Base-by-base conservation (phyloP, 2,113 vertebrate genomes). In the Microcebus jonahi region DNA sequence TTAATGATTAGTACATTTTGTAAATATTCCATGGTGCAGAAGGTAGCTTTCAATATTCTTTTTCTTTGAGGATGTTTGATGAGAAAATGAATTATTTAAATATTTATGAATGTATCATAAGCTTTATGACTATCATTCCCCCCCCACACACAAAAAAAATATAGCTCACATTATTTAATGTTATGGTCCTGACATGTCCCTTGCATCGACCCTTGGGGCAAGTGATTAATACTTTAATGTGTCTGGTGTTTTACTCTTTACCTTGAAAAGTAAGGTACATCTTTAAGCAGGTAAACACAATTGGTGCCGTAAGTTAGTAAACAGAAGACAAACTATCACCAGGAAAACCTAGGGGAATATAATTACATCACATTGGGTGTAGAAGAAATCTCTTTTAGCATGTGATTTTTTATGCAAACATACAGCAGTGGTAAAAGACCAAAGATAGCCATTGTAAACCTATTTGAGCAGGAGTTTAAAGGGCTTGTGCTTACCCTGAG, bases 81-180 rank as follows among this genome's bases (percentile, higher is more conserved):
- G 15, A 81, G 29, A 76, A 90, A 80, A 48, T 65, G 42, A 90
- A 63, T 93, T 84, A 93, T 34, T 93, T 77, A 93, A 53, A n/a
- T 34, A 65, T 71, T 45, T 67, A 36, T 68, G 8, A 73, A 36
- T 36, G 3, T 75, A 29, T 23, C 15, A 75, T 67, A 4, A 55
- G 8, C 67, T 81, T 61, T 42, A 20, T 50, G 67, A 15, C 6
- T n/a, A 67, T 59, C 2, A 36, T 4, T 79, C 12, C 6, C 29
- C 17, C 7, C 7, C 8, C 17, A 9, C n/a, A n/a, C 12, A 31
- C 20, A 57, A 20, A 79, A 59, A 67, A 90, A 25, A 29, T 12
- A 36, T 12, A 76, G 5, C 4, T 76, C 59, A 34, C 5, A 14
- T 65, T 84, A 63, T 8, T 95, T 75, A 48, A 25, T 76, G 27